phyloP scores from a whole-genome alignment of 2,797 vertebrate genomes.

The Pipistrellus nathusii region DNA sequence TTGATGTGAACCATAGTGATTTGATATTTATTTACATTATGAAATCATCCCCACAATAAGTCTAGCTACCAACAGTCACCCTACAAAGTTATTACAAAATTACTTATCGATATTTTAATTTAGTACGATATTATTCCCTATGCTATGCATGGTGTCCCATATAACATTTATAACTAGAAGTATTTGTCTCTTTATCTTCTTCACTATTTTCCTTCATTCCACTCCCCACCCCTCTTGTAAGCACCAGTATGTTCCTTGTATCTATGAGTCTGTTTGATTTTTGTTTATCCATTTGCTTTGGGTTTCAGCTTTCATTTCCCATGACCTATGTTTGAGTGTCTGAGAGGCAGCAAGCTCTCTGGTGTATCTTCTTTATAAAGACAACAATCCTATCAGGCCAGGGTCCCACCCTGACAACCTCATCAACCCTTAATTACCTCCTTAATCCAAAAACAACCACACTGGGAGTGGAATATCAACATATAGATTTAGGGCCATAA shows the following conservation, averaged over 20 bases:
- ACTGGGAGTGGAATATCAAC: no score
- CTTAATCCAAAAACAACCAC: neutral
- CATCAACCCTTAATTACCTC: neutral
- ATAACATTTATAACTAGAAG: neutral
- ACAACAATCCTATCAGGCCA: neutral
- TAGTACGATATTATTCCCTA: neutral
- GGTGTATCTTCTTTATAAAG: neutral
- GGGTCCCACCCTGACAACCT: neutral
- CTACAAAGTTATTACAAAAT: neutral
- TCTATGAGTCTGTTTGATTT: neutral
- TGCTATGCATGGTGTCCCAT: no score
- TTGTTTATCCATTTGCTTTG: neutral
- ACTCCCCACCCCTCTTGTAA: neutral
- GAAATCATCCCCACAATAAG: neutral
- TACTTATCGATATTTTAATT: neutral
- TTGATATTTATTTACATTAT: neutral
- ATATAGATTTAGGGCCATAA: neutral
- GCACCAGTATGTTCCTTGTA: neutral
- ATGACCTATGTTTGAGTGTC: neutral
- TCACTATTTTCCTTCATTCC: neutral
- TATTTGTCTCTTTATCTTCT: neutral
- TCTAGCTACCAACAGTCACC: neutral
- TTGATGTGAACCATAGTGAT: no score
- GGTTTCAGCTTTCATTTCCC: no score
- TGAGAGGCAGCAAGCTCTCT: neutral